Percentiles rank a stretch among this genome's conserved stretches.
These are phyloP conservation scores for Scortum barcoo DNA, from an alignment of 2,113 vertebrate species.

Conservation along the genomic window DNA sequence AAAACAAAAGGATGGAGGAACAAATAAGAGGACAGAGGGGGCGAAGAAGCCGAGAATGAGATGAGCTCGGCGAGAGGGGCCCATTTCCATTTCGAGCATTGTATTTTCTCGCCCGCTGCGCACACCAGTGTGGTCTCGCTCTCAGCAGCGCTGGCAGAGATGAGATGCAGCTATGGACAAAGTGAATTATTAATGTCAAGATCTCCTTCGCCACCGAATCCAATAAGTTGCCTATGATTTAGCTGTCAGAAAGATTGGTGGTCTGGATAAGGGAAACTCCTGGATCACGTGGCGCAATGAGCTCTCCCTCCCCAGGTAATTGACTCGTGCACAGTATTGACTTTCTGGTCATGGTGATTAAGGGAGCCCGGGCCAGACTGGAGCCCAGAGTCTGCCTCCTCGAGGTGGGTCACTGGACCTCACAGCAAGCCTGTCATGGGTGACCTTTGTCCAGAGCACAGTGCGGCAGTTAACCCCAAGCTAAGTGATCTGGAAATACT, in stretches of 20 bases:
- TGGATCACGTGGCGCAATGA: slow-evolving; percentile 52
- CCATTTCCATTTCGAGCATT: slow-evolving; percentile 69
- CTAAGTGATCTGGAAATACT: slow-evolving; percentile 66
- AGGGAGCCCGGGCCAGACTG: slow-evolving; percentile 58
- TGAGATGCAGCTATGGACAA: slow-evolving; percentile 59
- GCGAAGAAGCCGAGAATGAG: slow-evolving; percentile 53
- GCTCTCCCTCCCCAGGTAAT: slow-evolving; percentile 71
- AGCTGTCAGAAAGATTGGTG: slow-evolving; percentile 76
- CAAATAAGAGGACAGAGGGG: slow-evolving; percentile 48
- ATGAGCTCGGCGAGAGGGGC: slow-evolving; percentile 36
- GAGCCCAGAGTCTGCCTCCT: slow-evolving; percentile 56
- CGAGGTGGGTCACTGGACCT: slow-evolving; percentile 60
- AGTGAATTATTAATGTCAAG: slow-evolving; percentile 83
- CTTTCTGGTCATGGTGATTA: slow-evolving; percentile 80
- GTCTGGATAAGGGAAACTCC: slow-evolving; percentile 60
- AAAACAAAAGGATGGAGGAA: slow-evolving; percentile 35
- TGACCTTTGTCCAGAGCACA: slow-evolving; percentile 59
- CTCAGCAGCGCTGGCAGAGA: slow-evolving; percentile 38
- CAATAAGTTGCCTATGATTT: slow-evolving; percentile 79
- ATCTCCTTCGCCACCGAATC: slow-evolving; percentile 70
- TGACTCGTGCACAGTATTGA: slow-evolving; percentile 79
- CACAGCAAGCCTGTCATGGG: slow-evolving; percentile 48
- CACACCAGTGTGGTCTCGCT: slow-evolving; percentile 55
- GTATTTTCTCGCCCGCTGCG: slow-evolving; percentile 50
- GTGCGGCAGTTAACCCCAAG: slow-evolving; percentile 48